These are phyloP conservation scores for Diadumene lineata DNA, from an alignment of 92 coral and sea anemone genomes.

Conservation along the genomic window DNA sequence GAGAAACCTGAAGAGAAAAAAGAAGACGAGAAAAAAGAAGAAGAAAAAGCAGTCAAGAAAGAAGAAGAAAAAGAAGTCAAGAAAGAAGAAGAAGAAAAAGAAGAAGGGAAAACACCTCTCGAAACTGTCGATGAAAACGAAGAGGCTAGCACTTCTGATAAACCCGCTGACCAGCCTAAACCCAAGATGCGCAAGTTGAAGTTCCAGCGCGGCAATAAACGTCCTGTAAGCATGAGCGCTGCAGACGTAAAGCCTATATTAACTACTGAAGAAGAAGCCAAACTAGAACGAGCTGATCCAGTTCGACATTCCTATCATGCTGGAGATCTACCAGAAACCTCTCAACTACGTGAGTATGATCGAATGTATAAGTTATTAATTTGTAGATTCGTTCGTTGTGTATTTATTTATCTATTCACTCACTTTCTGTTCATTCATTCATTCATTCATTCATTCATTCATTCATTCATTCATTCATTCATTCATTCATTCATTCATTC, in stretches of 20 bases:
- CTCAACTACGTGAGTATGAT: conserved; percentile 52
- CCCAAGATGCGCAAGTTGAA: conserved; percentile 53
- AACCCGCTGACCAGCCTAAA: conserved; percentile 40
- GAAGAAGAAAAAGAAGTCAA: conserved; percentile 1
- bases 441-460: too few relatives aligned
- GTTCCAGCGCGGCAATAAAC: conserved; percentile 39
- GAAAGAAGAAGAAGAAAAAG: conserved; percentile 7
- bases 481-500: too few relatives aligned
- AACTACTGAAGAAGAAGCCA: conserved; percentile 31
- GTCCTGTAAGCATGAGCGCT: conserved; percentile 78
- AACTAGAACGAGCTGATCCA: conserved; percentile 53
- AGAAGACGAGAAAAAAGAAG: not conserved
- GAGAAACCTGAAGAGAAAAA: not conserved
- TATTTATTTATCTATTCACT: too few relatives aligned
- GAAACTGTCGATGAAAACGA: conserved; percentile 33
- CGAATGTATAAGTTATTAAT: too few relatives aligned
- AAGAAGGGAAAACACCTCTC: conserved; percentile 27
- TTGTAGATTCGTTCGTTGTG: too few relatives aligned
- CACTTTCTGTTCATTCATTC: too few relatives aligned
- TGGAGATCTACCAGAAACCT: conserved; percentile 64
- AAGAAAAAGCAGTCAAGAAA: not conserved
- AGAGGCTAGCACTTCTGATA: conserved; percentile 23
- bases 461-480: too few relatives aligned
- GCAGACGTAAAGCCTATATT: conserved; percentile 45
- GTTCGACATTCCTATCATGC: conserved; percentile 80